These are phyloP conservation scores for Sigmodon hispidus DNA, from an alignment of 2,113 vertebrate species.

Conservation along the genomic window DNA sequence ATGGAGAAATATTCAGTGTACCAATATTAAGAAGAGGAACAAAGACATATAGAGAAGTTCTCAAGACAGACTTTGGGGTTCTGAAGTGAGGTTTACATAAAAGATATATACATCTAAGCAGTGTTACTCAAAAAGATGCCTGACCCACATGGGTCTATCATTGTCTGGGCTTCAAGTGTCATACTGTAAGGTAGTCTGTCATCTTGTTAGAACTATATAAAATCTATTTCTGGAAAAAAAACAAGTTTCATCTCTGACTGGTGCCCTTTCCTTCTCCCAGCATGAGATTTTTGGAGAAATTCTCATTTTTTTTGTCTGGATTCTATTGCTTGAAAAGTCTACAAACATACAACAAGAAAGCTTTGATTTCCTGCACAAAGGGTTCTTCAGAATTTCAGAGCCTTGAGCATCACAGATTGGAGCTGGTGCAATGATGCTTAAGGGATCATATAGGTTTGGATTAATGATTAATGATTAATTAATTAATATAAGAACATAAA, in stretches of 20 bases:
- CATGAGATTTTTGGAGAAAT: not conserved
- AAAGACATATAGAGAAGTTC: not conserved
- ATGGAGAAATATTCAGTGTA: not conserved
- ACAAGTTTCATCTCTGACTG: not conserved
- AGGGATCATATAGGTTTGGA: not conserved
- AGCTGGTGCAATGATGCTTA: not conserved
- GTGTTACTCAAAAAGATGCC: not conserved
- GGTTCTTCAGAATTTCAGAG: not conserved
- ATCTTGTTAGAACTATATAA: not conserved
- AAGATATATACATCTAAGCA: not conserved
- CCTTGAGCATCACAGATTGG: not conserved
- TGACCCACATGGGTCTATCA: not conserved
- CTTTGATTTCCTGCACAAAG: not conserved
- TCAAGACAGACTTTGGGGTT: not conserved
- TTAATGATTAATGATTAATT: not conserved
- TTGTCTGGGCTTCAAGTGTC: not conserved
- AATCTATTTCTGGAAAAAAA: not conserved
- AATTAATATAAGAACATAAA: not conserved
- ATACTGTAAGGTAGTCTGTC: not conserved
- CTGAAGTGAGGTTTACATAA: not conserved
- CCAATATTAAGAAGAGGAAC: not conserved
- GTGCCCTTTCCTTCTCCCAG: not conserved
- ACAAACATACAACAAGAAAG: not conserved
- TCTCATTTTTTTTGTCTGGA: not conserved
- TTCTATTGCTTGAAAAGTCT: too few relatives aligned